Conservation (phyloP, 2,888 invertebrate species). For the Ochropacha duplaris region DNA sequence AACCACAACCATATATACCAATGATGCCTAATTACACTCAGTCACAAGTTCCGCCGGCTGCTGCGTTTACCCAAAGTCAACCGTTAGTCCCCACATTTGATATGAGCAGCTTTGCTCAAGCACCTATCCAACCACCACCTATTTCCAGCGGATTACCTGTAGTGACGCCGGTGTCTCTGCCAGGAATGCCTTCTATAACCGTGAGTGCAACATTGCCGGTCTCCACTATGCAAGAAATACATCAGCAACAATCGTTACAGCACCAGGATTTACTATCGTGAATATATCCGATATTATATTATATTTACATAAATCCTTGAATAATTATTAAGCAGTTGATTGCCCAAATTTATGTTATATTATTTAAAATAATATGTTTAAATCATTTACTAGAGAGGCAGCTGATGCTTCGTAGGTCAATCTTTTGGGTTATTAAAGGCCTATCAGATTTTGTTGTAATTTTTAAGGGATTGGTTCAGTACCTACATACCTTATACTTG, state of each 20-base stretch:
- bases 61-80: constrained; percentile 32
- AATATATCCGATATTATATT: constrained; percentile 45
- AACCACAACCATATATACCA: constrained; percentile 80
- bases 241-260: constrained; percentile 71
- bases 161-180: constrained; percentile 87
- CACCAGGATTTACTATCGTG: constrained; percentile 74
- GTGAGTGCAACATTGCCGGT: constrained; percentile 88
- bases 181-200: constrained; percentile 91
- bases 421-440: background rate
- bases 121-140: constrained; percentile 62
- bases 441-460: background rate
- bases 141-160: constrained; percentile 71
- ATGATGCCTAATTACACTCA: constrained; percentile 75
- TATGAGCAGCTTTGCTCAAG: constrained; percentile 64
- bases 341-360: constrained; percentile 45
- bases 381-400: constrained; percentile 38
- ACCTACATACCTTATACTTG: too few species aligned
- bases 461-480: background rate
- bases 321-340: constrained; percentile 38
- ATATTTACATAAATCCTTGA: constrained; percentile 24
- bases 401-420: constrained; percentile 7
- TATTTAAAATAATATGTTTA: constrained; percentile 44
- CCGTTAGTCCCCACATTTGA: constrained; percentile 72
- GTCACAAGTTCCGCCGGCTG: constrained; percentile 42
- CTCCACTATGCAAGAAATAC: constrained; percentile 81